Evolutionary conservation across 2,797 vertebrate species (phyloP), one percentile per base, ranked within the genome.

Genomic region (Pseudomugil tenellus): DNA sequence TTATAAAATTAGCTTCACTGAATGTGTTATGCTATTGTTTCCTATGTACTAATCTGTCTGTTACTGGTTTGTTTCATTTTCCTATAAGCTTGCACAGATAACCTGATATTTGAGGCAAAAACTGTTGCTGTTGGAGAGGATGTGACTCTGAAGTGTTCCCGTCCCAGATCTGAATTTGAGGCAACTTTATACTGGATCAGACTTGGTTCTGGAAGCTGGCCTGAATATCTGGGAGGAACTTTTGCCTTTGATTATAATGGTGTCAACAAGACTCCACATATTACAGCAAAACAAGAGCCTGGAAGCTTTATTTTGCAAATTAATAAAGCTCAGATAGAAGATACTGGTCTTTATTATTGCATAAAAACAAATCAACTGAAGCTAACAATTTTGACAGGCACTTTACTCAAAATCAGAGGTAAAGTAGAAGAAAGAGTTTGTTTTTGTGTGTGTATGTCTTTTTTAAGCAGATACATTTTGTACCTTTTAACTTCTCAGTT

Each of bases 301-400:
- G 67, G 53, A 63, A 23, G 2, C 0, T 81, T 74, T 52, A 2
- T 55, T 0, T 48, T 85, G 21, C 19, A 39, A 5, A 66, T 85
- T 11, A 21, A 0, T 13, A 1, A 57, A 29, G 0, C 74, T 41
- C 1, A 29, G 19, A 17, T 9, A 0, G 68, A 25, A 0, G 79
- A 87, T 13, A 41, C 74, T 58, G 83, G 46, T 56, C 0, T 76
- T 52, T 85, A 85, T n/a, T 83, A 72, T 48, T 85, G 80, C 41
- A 19, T 63, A 3, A 56, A 46, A 54, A 21, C 41, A 8, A 0
- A 16, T 0, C 0, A 0, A 0, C 13, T 31, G 0, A 0, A 60
- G 0, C n/a, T 70, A 9, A 21, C 0, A 0, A 51, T 83, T 70
- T 11, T 74, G 17, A 59, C 32, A 1, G 16, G 19, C 60, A 17